Evolutionary conservation across 2,888 invertebrate genomes (phyloP), one percentile per base, ranked within the genome.

Genomic region (Carterocephalus palaemon): DNA sequence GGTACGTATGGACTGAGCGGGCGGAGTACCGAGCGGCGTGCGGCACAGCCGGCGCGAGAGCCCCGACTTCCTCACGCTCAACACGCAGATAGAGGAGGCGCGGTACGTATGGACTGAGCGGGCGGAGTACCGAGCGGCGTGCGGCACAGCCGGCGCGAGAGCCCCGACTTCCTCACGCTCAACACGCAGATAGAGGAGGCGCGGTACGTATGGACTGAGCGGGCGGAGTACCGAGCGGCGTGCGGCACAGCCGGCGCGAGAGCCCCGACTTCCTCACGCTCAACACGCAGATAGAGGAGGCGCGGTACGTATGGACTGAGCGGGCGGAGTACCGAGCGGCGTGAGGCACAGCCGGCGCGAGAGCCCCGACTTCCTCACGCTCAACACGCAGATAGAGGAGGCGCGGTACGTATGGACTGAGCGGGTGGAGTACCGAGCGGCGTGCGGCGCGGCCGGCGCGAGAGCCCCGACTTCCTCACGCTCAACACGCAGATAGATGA

Each of bases 181-280:
- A 93, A 93, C 75, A 85, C 88, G 47, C 91, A 92, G 69, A 92
- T 93, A 58, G 93, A 93, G 75, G 91, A 92, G 73, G 92, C 91
- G 52, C 90, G 93, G 92, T 93, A 72, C 2, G 37, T 43, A 15
- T n/a, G n/a, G n/a, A n/a, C n/a, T n/a, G n/a, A n/a, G 50, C 69
- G 72, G 76, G 64, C 69, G 64, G 62, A 64, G 63, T 70, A 64
- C 62, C 72, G 32, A 72, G 72, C 57, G 88, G 87, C 39, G 75
- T 75, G 58, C 80, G 88, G 33, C 64, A 56, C 52, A 56, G 53
- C 67, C 88, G 78, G 52, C 84, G 63, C 63, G 88, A 74, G 69
- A 92, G 92, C 64, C 93, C 93, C 9, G 93, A 92, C 64, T 92
- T 88, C 73, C 88, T 90, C 52, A 90, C 92, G 57, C 87, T 93